Evolutionary conservation across 2,113 vertebrate genomes (phyloP), one percentile per base, ranked within the genome.

Genomic region (Myiagra hebetior): DNA sequence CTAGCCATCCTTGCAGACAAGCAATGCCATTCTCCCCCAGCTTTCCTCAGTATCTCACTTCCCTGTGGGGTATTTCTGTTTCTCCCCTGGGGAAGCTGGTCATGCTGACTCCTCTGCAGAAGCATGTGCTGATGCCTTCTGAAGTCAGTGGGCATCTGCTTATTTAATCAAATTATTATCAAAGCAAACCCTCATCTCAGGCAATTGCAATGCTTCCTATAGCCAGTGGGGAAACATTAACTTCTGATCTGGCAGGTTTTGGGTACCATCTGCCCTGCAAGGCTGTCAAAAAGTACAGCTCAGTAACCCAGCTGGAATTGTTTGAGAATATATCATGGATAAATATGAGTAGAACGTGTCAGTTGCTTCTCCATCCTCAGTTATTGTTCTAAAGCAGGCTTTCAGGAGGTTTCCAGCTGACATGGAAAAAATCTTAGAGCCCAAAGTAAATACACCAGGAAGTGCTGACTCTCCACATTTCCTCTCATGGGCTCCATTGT

Each of bases 181-280:
- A 78, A 87, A 95, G n/a, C 84, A 78, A 89, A 55, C 68, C 35
- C 11, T 68, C 33, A 42, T 50, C 80, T 82, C 2, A 2, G 67
- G 49, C 72, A 83, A 50, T 77, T 87, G 23, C 57, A 69, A 28
- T 27, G 47, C 46, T 87, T 93, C 53, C 55, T 87, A 12, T 19
- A 90, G 77, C 69, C 81, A 76, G 28, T 44, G 41, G 57, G 82
- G 59, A 91, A 85, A 75, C 26, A 56, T 64, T 85, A 79, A 73
- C 41, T 94, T 91, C 74, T 94, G 81, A 78, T 84, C 77, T 91
- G 89, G 70, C 89, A 82, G 18, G 13, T 95, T 95, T 91, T 42
- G 42, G 62, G 50, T 76, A 50, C 81, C 75, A 62, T 96, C 89
- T 96, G 70, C 67, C 87, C 62, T 65, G 74, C 42, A 74, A 72